Conservation (phyloP, 2,113 vertebrate species). For the Seriola rivoliana region DNA sequence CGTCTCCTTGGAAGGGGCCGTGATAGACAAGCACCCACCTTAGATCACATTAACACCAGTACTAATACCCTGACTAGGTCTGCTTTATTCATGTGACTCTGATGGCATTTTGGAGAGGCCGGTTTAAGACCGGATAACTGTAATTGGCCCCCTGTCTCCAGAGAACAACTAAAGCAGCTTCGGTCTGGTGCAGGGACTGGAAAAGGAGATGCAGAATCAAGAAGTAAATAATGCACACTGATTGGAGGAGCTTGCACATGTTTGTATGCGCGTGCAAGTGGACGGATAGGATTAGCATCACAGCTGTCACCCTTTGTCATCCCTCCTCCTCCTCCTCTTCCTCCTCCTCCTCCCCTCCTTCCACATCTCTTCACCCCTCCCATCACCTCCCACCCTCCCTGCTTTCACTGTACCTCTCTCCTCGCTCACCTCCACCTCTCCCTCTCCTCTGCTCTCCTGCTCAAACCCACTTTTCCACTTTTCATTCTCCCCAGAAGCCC, state of each 20-base stretch:
- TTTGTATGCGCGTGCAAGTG: slow-evolving; percentile 53
- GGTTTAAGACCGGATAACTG: slow-evolving; percentile 58
- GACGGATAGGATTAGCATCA: slow-evolving; percentile 77
- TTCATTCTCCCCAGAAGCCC: slow-evolving; percentile 42
- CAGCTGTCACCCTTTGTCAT: slow-evolving; percentile 80
- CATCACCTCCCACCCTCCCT: slow-evolving; percentile 50
- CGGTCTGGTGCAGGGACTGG: slow-evolving; percentile 25
- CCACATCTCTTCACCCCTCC: slow-evolving; percentile 34
- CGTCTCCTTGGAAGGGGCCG: slow-evolving; percentile 10
- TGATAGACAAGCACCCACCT: slow-evolving; percentile 43
- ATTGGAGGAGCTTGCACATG: slow-evolving; percentile 44
- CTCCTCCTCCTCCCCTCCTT: slow-evolving; percentile 19
- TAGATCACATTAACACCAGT: slow-evolving; percentile 57
- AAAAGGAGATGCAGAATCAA: slow-evolving; percentile 9
- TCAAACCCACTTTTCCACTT: slow-evolving; percentile 45
- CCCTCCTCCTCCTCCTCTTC: slow-evolving; percentile 39
- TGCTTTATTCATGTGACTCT: slow-evolving; percentile 55
- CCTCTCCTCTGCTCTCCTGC: slow-evolving; percentile 18
- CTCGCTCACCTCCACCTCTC: slow-evolving; percentile 29
- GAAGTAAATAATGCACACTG: slow-evolving; percentile 37
- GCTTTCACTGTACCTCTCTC: slow-evolving; percentile 1
- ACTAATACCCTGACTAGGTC: slow-evolving; percentile 51
- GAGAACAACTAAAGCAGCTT: slow-evolving; percentile 54
- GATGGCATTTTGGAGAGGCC: slow-evolving; percentile 60
- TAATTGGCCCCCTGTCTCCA: slow-evolving; percentile 65